A percentile compares a stretch with the other conserved stretches of the same genome.
phyloP scores from a whole-genome alignment of 2,888 invertebrate species.

The Sminthurinus aureus region DNA sequence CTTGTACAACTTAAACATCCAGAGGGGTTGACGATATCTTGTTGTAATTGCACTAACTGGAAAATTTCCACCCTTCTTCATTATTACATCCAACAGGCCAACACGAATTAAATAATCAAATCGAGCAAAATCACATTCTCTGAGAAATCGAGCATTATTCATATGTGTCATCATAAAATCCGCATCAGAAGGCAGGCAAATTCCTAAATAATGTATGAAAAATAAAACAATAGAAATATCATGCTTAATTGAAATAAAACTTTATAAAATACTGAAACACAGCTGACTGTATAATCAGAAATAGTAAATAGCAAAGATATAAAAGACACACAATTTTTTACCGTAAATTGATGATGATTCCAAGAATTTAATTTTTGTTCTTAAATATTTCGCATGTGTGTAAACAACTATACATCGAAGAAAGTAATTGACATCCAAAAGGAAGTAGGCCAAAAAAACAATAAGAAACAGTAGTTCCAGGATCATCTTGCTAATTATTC shows the following conservation, averaged over 20 bases:
- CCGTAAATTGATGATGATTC: constrained; percentile 79
- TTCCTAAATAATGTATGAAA: constrained; percentile 61
- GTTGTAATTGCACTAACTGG: constrained; percentile 68
- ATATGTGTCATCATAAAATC: constrained; percentile 87
- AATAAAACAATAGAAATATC: too few species aligned
- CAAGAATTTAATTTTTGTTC: constrained; percentile 73
- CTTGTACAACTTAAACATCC: constrained; percentile 79
- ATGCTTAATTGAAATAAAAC: neutral
- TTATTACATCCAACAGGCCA: constrained; percentile 48
- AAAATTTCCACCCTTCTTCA: constrained; percentile 51
- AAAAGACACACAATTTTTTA: too few species aligned
- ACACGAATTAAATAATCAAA: constrained; percentile 72
- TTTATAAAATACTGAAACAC: neutral
- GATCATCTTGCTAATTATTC: constrained; percentile 9
- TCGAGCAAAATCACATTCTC: constrained; percentile 87
- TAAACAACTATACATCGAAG: constrained; percentile 75
- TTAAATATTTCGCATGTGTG: constrained; percentile 73
- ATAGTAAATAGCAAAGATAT: too few species aligned
- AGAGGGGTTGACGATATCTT: constrained; percentile 80
- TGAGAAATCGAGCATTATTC: constrained; percentile 88
- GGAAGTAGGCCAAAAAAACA: constrained; percentile 70
- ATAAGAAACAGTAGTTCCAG: constrained; percentile 18
- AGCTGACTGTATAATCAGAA: too few species aligned
- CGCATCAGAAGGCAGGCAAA: constrained; percentile 85
- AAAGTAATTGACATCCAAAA: constrained; percentile 84